Evolutionary conservation across 2,888 invertebrate species (phyloP).

Genomic region (Macroteleia sp.): DNA sequence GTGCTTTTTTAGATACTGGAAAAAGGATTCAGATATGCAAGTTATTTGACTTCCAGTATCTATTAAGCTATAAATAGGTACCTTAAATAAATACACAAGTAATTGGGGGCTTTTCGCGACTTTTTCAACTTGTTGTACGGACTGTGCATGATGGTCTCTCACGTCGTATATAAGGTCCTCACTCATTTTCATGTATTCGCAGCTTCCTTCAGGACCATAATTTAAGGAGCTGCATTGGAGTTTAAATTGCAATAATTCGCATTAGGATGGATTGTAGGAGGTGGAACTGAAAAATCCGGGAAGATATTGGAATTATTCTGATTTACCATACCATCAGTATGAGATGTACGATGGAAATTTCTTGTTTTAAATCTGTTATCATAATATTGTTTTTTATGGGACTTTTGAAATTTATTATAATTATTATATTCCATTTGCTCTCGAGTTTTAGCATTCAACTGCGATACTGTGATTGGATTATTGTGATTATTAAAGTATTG

Average conservation of each 20-base stretch:
- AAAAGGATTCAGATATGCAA: background rate
- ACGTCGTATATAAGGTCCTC: constrained; percentile 3
- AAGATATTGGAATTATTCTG: background rate
- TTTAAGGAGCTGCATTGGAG: constrained; percentile 2
- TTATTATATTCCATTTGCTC: background rate
- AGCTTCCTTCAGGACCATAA: background rate
- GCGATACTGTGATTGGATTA: background rate
- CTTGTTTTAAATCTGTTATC: background rate
- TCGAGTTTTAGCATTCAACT: background rate
- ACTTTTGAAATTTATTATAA: background rate
- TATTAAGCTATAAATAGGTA: background rate
- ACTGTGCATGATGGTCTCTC: background rate
- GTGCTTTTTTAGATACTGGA: background rate
- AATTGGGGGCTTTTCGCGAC: background rate
- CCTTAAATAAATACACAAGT: background rate
- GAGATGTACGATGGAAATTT: background rate
- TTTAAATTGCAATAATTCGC: background rate
- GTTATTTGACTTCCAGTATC: constrained; percentile 5
- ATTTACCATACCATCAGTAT: background rate
- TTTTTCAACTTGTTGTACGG: background rate
- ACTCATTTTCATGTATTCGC: background rate
- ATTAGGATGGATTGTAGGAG: background rate
- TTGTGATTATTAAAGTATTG: background rate
- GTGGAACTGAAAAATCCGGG: background rate
- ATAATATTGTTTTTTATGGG: background rate